Evolutionary conservation across 35 echinoderm and acorn worm species (phyloP), one percentile per base, ranked within the genome.

Genomic region (Heliocidaris erythrogramma): DNA sequence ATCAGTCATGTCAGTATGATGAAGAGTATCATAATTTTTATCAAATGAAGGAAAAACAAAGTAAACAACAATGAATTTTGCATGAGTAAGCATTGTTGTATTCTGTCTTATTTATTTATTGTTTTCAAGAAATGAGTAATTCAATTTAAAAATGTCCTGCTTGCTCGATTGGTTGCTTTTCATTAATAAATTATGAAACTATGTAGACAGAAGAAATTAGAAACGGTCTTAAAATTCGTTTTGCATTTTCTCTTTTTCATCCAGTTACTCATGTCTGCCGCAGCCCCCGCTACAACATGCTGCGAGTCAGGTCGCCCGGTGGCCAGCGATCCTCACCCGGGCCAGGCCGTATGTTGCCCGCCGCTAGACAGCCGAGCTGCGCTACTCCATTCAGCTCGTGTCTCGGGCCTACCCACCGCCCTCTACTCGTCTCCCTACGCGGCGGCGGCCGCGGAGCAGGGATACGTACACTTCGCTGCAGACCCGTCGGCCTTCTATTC

Each of bases 401-500:
- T 96, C 18, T 52, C 93, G 30, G 95, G 95, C 30, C 95, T 96
- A 48, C 95, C 95, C 16, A 93, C 95, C 30, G 95, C 95, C 7
- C 95, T 96, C 30, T 96, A 96, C 91, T 93, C 97, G 29, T 95
- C 96, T 35, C 96, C 97, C 49, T 96, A 96, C 30, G 93, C 97
- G 13, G 90, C 94, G 5, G 97, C 96, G 18, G 60, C 95, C 14
- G 94, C 94, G 88, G 96, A 90, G 42, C 94, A 96, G 32, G 96
- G 96, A 35, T 98, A 95, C 93, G 85, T 96, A 2, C 97, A 98
- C 86, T 98, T 98, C 49, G 94, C 97, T 49, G 96, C 97, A 2
- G 97, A 98, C 32, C 96, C 96, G 1, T 96, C 97, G 27, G 97
- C 97, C 18, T 98, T 97, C 61, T 98, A 98, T 47, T 98, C 97